Evolutionary conservation across 2,888 invertebrate genomes (phyloP), one percentile per base, ranked within the genome.

Genomic region (Leucozona laternaria): DNA sequence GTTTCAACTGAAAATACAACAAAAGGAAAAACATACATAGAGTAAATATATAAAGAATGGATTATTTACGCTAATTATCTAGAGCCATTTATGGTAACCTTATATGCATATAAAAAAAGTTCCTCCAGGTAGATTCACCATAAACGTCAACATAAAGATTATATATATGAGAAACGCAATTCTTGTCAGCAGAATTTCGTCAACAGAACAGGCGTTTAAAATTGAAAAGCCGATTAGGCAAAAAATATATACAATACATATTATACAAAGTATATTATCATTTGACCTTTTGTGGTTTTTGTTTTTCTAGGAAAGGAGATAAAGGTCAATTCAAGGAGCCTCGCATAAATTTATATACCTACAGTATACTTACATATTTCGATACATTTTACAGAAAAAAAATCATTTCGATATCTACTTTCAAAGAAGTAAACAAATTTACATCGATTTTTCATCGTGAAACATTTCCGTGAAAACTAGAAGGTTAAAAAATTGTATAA

Each of bases 1-100:
- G 68, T 70, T 81, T 81, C 31, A 73, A 50, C 85, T 85, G 34
- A 1, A 84, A 83, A 64, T 15, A 64, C 5, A n/a, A 43, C 7
- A 11, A 15, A 7, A 31, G 17, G 8, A 20, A n/a, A 37, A 8
- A 20, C 2, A 25, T 13, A n/a, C 10, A n/a, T 22, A 48, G 3
- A 22, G 22, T 31, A 1, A 50, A 20, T n/a, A 20, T 31, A 22
- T 13, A 70, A 15, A 40, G 45, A 7, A 20, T 40, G n/a, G 15
- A 60, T 34, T 53, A 57, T 34, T n/a, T 11, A 64, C 13, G 48
- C 13, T 62, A 22, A 62, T 71, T 78, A 78, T 62, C 20, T 43
- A 28, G 55, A 60, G 50, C 43, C n/a, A 25, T 17, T 73, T n/a
- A 58, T 50, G 8, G 43, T 60, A 34, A 37, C 48, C 37, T 37